Percentiles rank a stretch among this genome's conserved stretches.
These are phyloP conservation scores for Bombylius discolor DNA, from an alignment of 2,888 invertebrate genomes.

Conservation along the genomic window DNA sequence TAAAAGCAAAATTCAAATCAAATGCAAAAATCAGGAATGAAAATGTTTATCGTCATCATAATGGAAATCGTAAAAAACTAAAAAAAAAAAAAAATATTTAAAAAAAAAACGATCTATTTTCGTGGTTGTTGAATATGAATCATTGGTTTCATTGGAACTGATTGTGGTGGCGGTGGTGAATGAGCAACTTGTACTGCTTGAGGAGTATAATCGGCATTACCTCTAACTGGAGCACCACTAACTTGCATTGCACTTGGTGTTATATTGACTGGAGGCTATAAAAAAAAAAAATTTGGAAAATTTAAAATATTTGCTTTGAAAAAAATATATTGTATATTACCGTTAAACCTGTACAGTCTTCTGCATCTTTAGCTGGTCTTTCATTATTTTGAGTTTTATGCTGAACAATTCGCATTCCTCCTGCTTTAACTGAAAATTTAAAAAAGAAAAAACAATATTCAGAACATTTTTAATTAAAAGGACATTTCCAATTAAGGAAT, in stretches of 20 bases:
- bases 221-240: constrained; percentile 66
- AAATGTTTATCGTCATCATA: too few species aligned
- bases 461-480: neutral
- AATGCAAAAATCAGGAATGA: too few species aligned
- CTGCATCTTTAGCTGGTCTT: constrained; percentile 52
- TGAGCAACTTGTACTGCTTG: constrained; percentile 80
- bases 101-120: constrained; percentile 43
- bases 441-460: neutral
- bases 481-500: neutral
- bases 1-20: too few species aligned
- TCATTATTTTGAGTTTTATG: constrained; percentile 58
- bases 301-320: neutral
- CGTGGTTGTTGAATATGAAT: constrained; percentile 76
- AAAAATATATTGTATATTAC: constrained; percentile 32
- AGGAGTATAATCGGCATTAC: constrained; percentile 77
- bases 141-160: constrained; percentile 48
- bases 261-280: constrained; percentile 40
- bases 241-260: constrained; percentile 63
- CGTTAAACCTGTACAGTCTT: constrained; percentile 59
- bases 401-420: constrained; percentile 84
- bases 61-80: too few species aligned
- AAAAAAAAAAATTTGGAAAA: neutral
- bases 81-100: too few species aligned
- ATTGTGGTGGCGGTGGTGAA: constrained; percentile 61
- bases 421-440: constrained; percentile 61